A percentile compares a stretch with the other conserved stretches of the same genome.
Evolutionary conservation across 2,888 invertebrate species (phyloP).

Genomic region (Phyto melanocephala): DNA sequence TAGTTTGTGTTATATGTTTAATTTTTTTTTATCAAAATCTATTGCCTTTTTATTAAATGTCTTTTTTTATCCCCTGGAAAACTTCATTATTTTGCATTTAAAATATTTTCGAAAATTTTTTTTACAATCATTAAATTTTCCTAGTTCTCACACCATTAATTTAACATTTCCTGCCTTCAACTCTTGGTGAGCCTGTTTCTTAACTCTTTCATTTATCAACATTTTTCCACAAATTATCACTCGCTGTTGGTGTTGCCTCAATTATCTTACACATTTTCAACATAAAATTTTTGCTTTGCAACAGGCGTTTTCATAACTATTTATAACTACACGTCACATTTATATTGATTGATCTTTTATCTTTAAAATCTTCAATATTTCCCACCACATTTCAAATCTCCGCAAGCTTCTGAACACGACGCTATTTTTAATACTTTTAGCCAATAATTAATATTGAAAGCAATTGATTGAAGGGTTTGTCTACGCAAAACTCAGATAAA

Average conservation of each 20-base stretch:
- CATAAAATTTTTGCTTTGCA: not conserved
- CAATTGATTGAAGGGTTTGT: slow-evolving; percentile 35
- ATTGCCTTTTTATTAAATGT: no score
- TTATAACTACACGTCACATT: not conserved
- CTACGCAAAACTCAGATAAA: not conserved
- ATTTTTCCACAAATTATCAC: not conserved
- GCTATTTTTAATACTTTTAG: not conserved
- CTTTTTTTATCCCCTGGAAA: no score
- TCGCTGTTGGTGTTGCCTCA: not conserved
- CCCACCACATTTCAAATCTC: not conserved
- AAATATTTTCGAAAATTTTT: no score
- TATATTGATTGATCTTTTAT: slow-evolving; percentile 35
- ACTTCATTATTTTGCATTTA: no score
- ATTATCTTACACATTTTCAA: not conserved
- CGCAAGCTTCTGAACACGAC: slow-evolving; percentile 3
- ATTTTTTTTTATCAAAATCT: no score
- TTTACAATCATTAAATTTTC: no score
- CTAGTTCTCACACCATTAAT: no score
- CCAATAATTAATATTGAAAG: slow-evolving; percentile 33
- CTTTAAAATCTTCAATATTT: slow-evolving; percentile 35
- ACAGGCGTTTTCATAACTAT: slow-evolving; percentile 19
- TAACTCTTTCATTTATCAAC: not conserved
- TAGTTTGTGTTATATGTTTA: no score
- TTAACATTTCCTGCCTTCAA: not conserved
- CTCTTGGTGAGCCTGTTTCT: not conserved